Evolutionary conservation across 2,113 vertebrate species (phyloP).

Genomic region (Actenoides lindsayi): DNA sequence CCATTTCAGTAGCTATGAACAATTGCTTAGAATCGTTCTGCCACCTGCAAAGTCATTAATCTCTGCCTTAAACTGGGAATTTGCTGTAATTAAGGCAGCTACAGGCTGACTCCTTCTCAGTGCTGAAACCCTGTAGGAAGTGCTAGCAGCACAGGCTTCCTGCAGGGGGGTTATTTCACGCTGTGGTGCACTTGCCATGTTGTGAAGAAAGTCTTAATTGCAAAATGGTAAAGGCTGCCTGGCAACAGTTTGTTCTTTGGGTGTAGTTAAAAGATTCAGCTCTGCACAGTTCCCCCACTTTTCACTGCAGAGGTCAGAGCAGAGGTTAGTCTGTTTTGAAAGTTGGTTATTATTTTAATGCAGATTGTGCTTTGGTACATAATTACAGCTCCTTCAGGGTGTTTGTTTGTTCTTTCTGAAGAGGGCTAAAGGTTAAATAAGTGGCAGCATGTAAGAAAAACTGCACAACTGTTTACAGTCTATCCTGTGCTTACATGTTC

Average conservation of each 20-base stretch:
- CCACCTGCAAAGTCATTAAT: constrained; percentile 37
- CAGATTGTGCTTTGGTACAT: background rate
- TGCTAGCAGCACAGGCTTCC: background rate
- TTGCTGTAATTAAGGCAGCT: background rate
- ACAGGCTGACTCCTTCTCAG: background rate
- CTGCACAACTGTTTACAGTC: background rate
- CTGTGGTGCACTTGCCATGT: accelerated
- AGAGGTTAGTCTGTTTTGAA: background rate
- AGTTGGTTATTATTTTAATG: background rate
- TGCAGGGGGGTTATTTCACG: background rate
- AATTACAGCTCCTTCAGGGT: background rate
- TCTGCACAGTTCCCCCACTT: background rate
- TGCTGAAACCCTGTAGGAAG: background rate
- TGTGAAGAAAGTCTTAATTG: background rate
- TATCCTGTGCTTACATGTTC: background rate
- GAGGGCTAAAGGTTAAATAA: background rate
- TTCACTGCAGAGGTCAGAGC: background rate
- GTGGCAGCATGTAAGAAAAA: background rate
- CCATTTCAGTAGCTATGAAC: background rate
- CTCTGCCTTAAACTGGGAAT: background rate
- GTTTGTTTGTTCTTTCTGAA: background rate
- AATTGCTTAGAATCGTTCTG: background rate
- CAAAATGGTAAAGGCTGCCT: background rate
- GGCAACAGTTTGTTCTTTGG: too few species aligned
- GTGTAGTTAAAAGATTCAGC: background rate